Evolutionary conservation across 2,888 invertebrate genomes (phyloP), one percentile per base, ranked within the genome.

Genomic region (Athalia circularis): DNA sequence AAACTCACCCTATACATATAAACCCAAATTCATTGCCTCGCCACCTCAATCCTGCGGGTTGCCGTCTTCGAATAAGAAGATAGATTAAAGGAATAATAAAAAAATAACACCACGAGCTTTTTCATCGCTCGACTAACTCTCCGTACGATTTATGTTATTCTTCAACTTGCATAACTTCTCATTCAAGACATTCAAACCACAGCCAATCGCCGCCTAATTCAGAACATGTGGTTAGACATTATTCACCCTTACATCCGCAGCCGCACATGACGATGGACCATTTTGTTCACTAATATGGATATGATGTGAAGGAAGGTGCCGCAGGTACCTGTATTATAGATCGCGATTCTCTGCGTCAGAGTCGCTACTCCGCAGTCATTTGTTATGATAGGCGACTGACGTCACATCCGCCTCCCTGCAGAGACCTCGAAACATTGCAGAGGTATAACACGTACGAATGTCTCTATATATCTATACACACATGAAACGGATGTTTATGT

Each of bases 361-460:
- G 52, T 77, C 65, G 79, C 74, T 70, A 65, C 77, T 77, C 68
- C 80, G 65, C 79, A 81, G 82, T 82, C 79, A 79, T 83, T 82
- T 80, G 80, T 83, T 82, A 82, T 82, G 82, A 83, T 82, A 82
- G 82, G 80, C 80, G 77, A 78, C 70, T 78, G 78, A 75, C 75
- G 75, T 75, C 64, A 75, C 75, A 75, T 75, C 75, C 75, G 62
- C 43, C 15, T 62, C 75, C 29, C 29, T 29, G 29, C 29, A 9
- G 62, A 75, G 6, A 43, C 52, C 62, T 29, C 74, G 13, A 61
- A 50, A 48, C 62, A 45, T 57, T 70, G 70, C 57, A 59, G 64
- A 8, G 6, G 61, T 43, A 15, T 52, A 7, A 52, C 64, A 45
- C 45, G 64, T 65, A 43, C 52, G 43, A 6, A 45, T 72, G 59